Conservation (phyloP, 2,888 invertebrate genomes). For the Notocelia uddmanniana region DNA sequence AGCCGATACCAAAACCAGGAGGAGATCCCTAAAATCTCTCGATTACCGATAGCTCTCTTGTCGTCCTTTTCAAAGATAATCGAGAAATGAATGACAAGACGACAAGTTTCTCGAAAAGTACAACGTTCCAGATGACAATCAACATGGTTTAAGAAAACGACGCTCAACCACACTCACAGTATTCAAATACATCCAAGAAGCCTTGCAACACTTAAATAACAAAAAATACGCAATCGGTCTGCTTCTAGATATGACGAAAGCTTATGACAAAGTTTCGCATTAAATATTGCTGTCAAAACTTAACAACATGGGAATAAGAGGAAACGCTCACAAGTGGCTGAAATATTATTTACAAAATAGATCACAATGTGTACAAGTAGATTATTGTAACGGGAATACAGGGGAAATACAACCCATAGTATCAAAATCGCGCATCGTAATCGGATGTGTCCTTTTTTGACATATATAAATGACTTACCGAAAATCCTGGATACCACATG, state of each 20-base stretch:
- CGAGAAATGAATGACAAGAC: background rate
- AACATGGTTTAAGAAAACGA: too few species aligned
- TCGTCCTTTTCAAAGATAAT: background rate
- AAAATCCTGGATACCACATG: background rate
- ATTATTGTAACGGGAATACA: background rate
- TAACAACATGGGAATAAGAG: background rate
- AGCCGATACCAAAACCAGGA: too few species aligned
- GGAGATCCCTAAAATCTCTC: too few species aligned
- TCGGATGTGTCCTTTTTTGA: too few species aligned
- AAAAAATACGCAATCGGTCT: too few species aligned
- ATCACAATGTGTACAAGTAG: background rate
- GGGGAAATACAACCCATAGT: background rate
- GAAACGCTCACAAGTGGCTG: background rate
- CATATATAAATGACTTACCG: too few species aligned
- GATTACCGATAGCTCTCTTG: background rate
- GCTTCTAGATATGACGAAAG: conserved; percentile 6
- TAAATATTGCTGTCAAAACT: background rate
- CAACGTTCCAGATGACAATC: background rate
- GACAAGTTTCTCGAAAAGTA: background rate
- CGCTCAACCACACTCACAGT: background rate
- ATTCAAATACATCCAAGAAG: background rate
- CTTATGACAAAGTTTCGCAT: background rate
- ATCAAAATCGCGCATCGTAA: too few species aligned
- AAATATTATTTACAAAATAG: background rate
- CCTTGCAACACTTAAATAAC: background rate